A percentile compares a stretch with the other conserved stretches of the same genome.
These are phyloP conservation scores for Dasypus novemcinctus DNA, from an alignment of 2,113 vertebrate genomes.

Conservation along the genomic window DNA sequence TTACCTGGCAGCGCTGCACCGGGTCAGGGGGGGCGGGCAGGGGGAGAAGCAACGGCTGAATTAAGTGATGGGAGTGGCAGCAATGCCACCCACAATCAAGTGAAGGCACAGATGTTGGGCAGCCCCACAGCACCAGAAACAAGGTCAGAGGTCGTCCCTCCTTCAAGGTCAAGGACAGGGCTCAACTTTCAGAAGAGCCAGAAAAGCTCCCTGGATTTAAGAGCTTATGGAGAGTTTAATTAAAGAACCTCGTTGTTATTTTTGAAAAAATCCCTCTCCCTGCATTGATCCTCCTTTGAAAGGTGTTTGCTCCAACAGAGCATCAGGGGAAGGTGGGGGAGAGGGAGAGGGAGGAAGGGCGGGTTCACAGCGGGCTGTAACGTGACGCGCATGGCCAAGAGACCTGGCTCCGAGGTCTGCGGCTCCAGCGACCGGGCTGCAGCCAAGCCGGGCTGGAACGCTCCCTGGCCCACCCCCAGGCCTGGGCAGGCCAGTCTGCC, in stretches of 20 bases:
- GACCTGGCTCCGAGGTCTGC: accelerated
- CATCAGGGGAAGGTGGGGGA: neutral
- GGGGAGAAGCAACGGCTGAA: accelerated
- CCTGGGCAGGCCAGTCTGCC: neutral
- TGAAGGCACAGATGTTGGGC: neutral
- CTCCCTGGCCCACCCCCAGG: neutral
- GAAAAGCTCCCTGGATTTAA: constrained; percentile 59
- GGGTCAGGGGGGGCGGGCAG: neutral
- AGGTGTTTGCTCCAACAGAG: neutral
- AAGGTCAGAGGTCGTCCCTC: neutral
- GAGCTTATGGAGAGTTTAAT: constrained; percentile 64
- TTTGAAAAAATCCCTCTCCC: constrained; percentile 15
- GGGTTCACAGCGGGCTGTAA: neutral
- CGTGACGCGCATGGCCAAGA: neutral
- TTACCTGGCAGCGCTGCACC: neutral
- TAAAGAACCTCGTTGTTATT: constrained; percentile 32
- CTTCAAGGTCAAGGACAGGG: constrained; percentile 24
- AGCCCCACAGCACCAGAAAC: neutral
- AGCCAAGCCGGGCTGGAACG: neutral
- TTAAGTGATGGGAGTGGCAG: no score
- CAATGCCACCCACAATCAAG: neutral
- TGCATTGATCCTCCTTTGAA: constrained; percentile 50
- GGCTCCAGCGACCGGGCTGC: accelerated
- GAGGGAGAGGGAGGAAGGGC: accelerated
- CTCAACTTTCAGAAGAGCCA: neutral